phyloP scores from a whole-genome alignment of 2,888 invertebrate species.

The Molanna angustata region DNA sequence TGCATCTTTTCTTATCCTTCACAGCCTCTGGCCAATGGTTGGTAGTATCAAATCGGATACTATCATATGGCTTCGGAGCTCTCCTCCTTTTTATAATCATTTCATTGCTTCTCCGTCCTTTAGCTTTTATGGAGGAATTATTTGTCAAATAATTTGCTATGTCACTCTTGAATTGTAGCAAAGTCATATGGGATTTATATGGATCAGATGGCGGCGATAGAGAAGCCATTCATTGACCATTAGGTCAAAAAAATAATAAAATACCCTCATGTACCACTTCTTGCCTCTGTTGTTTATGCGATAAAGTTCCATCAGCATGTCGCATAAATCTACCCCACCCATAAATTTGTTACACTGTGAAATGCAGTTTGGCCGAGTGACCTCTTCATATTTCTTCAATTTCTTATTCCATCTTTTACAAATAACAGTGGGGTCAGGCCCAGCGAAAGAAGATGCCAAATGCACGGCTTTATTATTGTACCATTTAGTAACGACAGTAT shows the following conservation, averaged over 20 bases:
- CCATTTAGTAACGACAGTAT: not conserved
- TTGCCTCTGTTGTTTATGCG: too few relatives aligned
- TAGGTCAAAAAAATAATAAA: too few relatives aligned
- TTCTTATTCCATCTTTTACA: too few relatives aligned
- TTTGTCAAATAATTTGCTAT: not conserved
- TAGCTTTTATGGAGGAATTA: too few relatives aligned
- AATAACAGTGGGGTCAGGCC: too few relatives aligned
- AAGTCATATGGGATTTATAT: not conserved
- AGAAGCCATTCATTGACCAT: too few relatives aligned
- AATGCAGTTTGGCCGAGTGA: not conserved
- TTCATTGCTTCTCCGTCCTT: not conserved
- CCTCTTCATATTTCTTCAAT: not conserved
- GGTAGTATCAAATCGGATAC: constrained; percentile 1
- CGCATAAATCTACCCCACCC: too few relatives aligned
- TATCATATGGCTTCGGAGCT: constrained; percentile 1
- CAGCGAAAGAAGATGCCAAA: not conserved
- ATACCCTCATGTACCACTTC: too few relatives aligned
- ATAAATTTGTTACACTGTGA: not conserved
- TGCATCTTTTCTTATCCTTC: constrained; percentile 1
- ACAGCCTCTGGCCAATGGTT: constrained; percentile 5
- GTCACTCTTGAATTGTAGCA: not conserved
- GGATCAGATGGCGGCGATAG: not conserved
- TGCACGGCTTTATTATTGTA: not conserved
- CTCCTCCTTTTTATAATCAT: not conserved
- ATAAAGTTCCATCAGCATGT: too few relatives aligned